Evolutionary conservation across 2,797 vertebrate species (phyloP).

Genomic region (Myripristis murdjan): DNA sequence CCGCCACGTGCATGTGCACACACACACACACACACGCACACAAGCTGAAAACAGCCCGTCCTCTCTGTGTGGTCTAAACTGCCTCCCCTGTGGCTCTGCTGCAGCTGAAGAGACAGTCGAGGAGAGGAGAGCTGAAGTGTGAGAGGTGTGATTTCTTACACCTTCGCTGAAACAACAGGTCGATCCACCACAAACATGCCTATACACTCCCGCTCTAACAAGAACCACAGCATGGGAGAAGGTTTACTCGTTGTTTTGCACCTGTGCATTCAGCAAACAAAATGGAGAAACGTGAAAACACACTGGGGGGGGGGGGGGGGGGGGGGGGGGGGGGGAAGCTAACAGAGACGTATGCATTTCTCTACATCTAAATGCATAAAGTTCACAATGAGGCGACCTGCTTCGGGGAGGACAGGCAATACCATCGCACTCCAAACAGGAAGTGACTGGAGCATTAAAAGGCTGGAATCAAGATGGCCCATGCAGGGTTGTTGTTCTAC

Average conservation of each 20-base stretch:
- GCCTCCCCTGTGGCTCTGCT: slow-evolving; percentile 53
- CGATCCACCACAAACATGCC: slow-evolving; percentile 44
- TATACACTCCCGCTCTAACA: slow-evolving; percentile 36
- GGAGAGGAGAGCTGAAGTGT: slow-evolving; percentile 32
- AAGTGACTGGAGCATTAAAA: slow-evolving; percentile 59
- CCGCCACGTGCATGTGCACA: slow-evolving; percentile 10
- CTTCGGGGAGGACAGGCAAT: neutral
- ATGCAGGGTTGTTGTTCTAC: slow-evolving; percentile 78
- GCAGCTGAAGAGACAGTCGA: slow-evolving; percentile 44
- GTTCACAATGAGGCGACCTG: slow-evolving; percentile 41
- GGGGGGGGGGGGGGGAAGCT: neutral
- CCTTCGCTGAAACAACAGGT: slow-evolving; percentile 69
- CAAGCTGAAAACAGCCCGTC: slow-evolving; percentile 40
- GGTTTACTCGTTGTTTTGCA: slow-evolving; percentile 28
- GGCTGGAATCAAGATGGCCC: slow-evolving; percentile 69
- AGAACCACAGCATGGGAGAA: neutral
- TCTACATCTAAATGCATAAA: neutral
- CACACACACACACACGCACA: slow-evolving; percentile 9
- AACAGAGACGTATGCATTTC: neutral
- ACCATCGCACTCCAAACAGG: slow-evolving; percentile 47
- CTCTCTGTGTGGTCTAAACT: slow-evolving; percentile 49
- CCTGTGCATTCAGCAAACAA: slow-evolving; percentile 20
- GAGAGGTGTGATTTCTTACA: slow-evolving; percentile 68
- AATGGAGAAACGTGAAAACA: neutral
- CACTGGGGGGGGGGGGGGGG: neutral